Base-by-base conservation (phyloP, 1,140 invertebrate species). In the Onthophagus taurus region DNA sequence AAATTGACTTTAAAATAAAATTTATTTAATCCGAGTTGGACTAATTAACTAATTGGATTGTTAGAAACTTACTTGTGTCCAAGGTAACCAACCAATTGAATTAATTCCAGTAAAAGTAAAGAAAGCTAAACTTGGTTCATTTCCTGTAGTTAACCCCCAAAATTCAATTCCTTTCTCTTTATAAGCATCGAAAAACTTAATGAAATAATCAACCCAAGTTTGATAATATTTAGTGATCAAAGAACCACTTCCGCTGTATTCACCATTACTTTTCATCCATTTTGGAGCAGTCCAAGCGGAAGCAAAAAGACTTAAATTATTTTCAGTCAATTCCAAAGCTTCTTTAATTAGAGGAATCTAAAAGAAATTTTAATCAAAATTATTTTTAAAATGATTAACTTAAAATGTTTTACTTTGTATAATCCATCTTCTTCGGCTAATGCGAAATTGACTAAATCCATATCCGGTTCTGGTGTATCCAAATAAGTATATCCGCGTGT, bases 241-340 rank as follows among this genome's bases (percentile, higher is more conserved):
- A 18, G 59, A 59, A 23, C 72, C 74, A 54, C 55, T 61, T 8
- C 76, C 76, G 4, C 66, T 67, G 55, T 73, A 76, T 36, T 61
- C 64, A 16, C 81, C 68, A 53, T 84, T 89, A 0, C 78, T 83
- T 67, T 97, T 97, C 91, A 97, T 96, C 91, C 91, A 97, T 4
- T 69, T 63, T 0, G 93, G 93, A 0, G 91, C 75, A 41, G 80
- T 82, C 93, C 93, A 96, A 0, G 86, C 76, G 8, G 79, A 74
- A 0, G 74, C 56, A 37, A 58, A 42, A 14, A 63, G 34, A 31
- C 49, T 45, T 13, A 60, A 79, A 48, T 36, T 63, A 50, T 31
- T 64, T 51, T 41, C 26, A 7, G 14, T 41, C 12, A 52, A 19
- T 17, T 45, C 18, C 19, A 21, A 23, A 14, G 47, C 43, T 44